Evolutionary conservation across 2,797 vertebrate species (phyloP).

Genomic region (Dendrocincla tyrannina): DNA sequence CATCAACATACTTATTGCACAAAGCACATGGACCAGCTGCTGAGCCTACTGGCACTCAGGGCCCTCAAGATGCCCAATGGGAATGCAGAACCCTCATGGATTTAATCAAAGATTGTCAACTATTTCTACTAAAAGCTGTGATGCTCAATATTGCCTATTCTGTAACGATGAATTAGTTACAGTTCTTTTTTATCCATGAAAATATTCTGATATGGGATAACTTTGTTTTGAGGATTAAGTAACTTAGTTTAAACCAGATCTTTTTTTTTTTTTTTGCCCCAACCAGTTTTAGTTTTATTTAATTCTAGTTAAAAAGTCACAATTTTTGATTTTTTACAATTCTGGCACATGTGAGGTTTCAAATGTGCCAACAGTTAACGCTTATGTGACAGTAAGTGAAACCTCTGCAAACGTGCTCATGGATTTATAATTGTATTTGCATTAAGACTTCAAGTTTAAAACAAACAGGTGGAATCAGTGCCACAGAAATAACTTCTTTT

Average conservation of each 20-base stretch:
- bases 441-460: not conserved
- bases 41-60: too few relatives aligned
- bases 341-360: not conserved
- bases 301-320: not conserved
- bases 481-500: not conserved
- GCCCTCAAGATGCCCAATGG: too few relatives aligned
- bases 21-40: too few relatives aligned
- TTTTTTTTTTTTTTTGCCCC: too few relatives aligned
- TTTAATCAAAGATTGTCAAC: not conserved
- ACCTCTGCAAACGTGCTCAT: not conserved
- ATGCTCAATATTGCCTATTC: not conserved
- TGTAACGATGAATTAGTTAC: not conserved
- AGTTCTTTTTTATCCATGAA: not conserved
- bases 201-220: not conserved
- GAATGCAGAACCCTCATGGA: too few relatives aligned
- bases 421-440: not conserved
- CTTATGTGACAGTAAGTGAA: fast-evolving
- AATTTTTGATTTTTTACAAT: not conserved
- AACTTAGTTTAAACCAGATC: not conserved
- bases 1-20: too few relatives aligned
- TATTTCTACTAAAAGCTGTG: not conserved
- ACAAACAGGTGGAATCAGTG: not conserved
- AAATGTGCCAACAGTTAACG: not conserved
- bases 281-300: not conserved
- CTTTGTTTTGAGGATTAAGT: not conserved